Percentiles rank a stretch among this genome's conserved stretches.
Evolutionary conservation across 2,113 vertebrate species (phyloP).

Genomic region (Parus major): DNA sequence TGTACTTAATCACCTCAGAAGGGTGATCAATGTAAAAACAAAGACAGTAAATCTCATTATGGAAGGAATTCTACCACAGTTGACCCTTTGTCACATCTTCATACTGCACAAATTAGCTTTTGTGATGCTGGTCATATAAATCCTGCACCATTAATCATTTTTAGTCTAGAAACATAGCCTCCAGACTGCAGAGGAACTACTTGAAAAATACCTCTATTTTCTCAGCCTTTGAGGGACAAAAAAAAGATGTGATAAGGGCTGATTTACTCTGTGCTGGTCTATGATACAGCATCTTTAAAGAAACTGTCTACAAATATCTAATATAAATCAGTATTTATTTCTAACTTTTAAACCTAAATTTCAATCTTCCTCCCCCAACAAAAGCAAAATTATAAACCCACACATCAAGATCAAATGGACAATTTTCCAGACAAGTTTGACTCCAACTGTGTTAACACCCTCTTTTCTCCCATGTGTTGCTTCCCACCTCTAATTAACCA

Average conservation of each 20-base stretch:
- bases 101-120: neutral
- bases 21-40: neutral
- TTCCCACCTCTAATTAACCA: neutral
- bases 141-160: neutral
- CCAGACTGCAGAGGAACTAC: neutral
- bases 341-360: neutral
- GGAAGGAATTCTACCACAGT: neutral
- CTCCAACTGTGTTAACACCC: neutral
- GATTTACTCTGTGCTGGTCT: neutral
- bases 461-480: neutral
- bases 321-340: neutral
- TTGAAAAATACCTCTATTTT: neutral
- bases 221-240: neutral
- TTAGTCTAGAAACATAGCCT: neutral
- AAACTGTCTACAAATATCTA: neutral
- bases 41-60: neutral
- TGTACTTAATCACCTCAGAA: neutral
- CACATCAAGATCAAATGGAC: neutral
- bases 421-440: neutral
- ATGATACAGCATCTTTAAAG: neutral
- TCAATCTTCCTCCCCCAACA: neutral
- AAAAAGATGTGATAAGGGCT: neutral
- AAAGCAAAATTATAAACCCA: neutral
- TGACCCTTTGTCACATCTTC: neutral
- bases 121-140: neutral